phyloP scores from a whole-genome alignment of 2,888 invertebrate genomes.

The Trissoscelio sp. region DNA sequence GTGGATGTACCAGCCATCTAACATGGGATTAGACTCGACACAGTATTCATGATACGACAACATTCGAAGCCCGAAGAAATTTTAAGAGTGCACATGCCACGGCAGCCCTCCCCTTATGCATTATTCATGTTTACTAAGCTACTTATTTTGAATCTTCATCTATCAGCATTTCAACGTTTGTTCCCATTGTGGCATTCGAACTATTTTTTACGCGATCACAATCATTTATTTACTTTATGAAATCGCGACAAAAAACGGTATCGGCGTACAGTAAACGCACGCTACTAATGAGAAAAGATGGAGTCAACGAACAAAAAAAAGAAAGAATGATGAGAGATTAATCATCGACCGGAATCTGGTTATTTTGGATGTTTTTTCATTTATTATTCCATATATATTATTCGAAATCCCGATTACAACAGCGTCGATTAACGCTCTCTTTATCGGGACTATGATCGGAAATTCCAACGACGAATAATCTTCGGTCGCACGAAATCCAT shows the following conservation, averaged over 20 bases:
- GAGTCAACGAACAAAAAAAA: background rate
- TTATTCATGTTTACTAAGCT: constrained; percentile 73
- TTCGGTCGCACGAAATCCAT: constrained; percentile 7
- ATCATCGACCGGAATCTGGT: constrained; percentile 18
- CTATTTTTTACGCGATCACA: constrained; percentile 55
- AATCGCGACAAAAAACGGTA: constrained; percentile 34
- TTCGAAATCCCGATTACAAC: constrained; percentile 32
- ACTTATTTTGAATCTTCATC: constrained; percentile 72
- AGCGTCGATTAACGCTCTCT: constrained; percentile 23
- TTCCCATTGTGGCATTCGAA: constrained; percentile 38
- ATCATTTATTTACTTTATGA: constrained; percentile 57
- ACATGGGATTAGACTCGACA: constrained; percentile 71
- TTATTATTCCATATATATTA: too few relatives aligned
- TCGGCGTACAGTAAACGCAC: constrained; percentile 20
- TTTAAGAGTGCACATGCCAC: constrained; percentile 67
- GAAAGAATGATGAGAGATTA: constrained; percentile 9
- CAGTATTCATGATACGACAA: constrained; percentile 68
- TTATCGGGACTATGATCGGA: constrained; percentile 26
- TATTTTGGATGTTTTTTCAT: constrained; percentile 14
- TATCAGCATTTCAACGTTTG: constrained; percentile 66
- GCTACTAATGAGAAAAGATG: constrained; percentile 40
- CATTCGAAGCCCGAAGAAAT: constrained; percentile 65
- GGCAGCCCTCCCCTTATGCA: constrained; percentile 55
- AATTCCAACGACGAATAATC: constrained; percentile 35
- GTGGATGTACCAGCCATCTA: constrained; percentile 63